Evolutionary conservation across 2,113 vertebrate species (phyloP), one percentile per base, ranked within the genome.

Genomic region (Anthoscopus minutus): DNA sequence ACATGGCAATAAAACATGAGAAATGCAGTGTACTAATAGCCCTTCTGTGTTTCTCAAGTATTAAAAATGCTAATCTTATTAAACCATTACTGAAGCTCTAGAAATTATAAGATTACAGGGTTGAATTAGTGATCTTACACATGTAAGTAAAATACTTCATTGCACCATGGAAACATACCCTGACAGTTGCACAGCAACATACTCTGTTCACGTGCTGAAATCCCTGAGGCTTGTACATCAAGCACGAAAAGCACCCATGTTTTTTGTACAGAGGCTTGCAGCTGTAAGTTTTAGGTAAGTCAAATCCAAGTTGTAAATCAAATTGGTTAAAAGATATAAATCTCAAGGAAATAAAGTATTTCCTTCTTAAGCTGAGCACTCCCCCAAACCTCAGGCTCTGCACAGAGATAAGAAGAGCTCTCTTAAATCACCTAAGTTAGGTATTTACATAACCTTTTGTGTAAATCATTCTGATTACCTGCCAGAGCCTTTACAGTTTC

Each of bases 401-500:
- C 85, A 92, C 25, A 60, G 45, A 80, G 19, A 11, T 40, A 92
- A 78, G 33, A 94, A 80, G 25, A 85, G 71, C 22, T 61, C 61
- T 78, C 37, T n/a, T n/a, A n/a, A 44, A n/a, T 31, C 21, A 33
- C 40, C 2, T 4, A 67, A 45, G 33, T 24, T n/a, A 57, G 58
- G 47, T 47, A 71, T 45, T 90, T 51, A 54, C 17, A 73, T n/a
- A 79, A 64, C 35, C 15, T 73, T 81, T 57, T 54, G 54, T 16
- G 31, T 27, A 65, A 77, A 57, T 73, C 38, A 56, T 58, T 53
- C 45, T 15, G 10, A 73, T 93, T 97, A 99, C 99, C 99, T 97
- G 98, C 94, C 67, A 99, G 84, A 38, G 99, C 98, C 80, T 98
- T 98, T 33, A 98, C 98, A 19, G 99, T 99, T 95, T 99, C 98